Evolutionary conservation across 2,888 invertebrate genomes (phyloP), one percentile per base, ranked within the genome.

Genomic region (Tetrapedia diversipes): DNA sequence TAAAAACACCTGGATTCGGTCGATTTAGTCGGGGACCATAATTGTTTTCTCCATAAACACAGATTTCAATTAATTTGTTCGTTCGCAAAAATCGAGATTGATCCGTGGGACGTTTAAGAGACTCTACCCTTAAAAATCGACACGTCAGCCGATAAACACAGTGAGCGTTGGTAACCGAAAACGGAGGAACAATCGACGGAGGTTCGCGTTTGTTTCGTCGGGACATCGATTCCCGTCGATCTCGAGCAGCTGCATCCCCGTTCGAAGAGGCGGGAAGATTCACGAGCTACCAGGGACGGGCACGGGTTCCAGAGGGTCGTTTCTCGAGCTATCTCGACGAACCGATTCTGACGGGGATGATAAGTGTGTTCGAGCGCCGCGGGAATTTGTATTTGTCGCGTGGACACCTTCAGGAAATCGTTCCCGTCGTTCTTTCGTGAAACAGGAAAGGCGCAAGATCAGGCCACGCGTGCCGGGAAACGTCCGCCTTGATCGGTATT

Each of bases 371-470:
- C 60, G 41, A 65, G 45, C 34, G 59, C 45, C 45, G 41, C 39
- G 54, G 45, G 59, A 65, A 75, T 72, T 72, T 75, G 74, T 75
- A 65, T 75, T 72, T 72, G 65, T 65, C 74, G 43, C 41, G 24
- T 24, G 74, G 47, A 65, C 59, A 45, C 66, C n/a, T 60, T 60
- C 72, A 47, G 73, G 54, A 65, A 75, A 73, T 66, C 75, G 73
- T 66, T 43, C 47, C 72, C 53, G 72, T 75, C 74, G 22, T 73
- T 73, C 66, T 47, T 72, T 59, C 41, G 43, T 22, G 32, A 19
- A 11, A 24, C 10, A 19, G 22, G 41, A n/a, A 27, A 43, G 14
- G 14, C 22, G 34, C 54, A 19, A 22, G 41, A 65, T 57, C 45
- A 57, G 10, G n/a, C 43, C 63, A 22, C 43, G 37, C 45, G 70